These are phyloP conservation scores for Pagetopsis macropterus DNA, from an alignment of 2,797 vertebrate species.

Conservation along the genomic window DNA sequence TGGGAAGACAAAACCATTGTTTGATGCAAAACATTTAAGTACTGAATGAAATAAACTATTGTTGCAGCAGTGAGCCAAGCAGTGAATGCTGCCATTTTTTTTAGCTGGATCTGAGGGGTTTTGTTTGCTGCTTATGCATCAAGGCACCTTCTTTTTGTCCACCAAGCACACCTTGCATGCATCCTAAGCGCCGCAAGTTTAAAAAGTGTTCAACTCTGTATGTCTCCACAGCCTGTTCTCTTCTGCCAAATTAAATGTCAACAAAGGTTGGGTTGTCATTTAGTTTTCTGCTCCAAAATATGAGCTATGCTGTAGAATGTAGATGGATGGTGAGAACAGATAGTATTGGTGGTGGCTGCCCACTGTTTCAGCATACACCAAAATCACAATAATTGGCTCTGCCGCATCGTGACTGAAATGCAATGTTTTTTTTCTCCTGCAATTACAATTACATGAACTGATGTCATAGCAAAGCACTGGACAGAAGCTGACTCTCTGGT, in stretches of 20 bases:
- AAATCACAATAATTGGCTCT: conserved; percentile 11
- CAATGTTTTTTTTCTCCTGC: conserved; percentile 6
- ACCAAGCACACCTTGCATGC: conserved; percentile 38
- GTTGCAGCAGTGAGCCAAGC: conserved; percentile 9
- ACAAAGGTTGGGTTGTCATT: neutral
- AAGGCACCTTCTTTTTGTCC: conserved; percentile 42
- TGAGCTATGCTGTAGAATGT: conserved; percentile 17
- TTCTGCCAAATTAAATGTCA: conserved; percentile 38
- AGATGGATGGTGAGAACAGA: neutral
- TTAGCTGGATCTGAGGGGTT: conserved; percentile 35
- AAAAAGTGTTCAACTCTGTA: conserved; percentile 20
- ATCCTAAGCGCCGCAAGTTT: conserved; percentile 31
- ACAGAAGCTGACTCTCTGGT: conserved; percentile 48
- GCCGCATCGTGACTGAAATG: conserved; percentile 25
- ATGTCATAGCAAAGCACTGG: conserved; percentile 41
- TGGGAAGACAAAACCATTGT: neutral
- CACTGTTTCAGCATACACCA: conserved; percentile 4
- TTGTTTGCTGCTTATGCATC: conserved; percentile 31
- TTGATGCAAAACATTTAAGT: neutral
- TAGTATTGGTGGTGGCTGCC: neutral
- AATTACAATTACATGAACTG: conserved; percentile 42
- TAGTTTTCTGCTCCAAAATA: neutral
- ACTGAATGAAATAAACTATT: conserved; percentile 6
- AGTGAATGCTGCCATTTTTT: conserved; percentile 28
- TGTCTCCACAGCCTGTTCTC: conserved; percentile 14